phyloP scores from a whole-genome alignment of 2,888 invertebrate genomes.

The Agelastica alni region DNA sequence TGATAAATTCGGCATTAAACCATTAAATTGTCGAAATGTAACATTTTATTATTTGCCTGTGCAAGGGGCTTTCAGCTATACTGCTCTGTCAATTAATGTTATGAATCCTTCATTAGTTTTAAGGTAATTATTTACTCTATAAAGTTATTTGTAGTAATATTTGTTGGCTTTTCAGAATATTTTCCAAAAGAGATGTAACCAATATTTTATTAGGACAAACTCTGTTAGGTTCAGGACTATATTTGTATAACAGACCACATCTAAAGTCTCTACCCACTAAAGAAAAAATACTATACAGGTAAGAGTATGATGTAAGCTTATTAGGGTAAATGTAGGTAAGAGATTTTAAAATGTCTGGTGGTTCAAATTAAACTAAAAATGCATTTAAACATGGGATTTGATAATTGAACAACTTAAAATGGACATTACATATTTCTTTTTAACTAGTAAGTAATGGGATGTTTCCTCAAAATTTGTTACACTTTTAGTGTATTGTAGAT shows the following conservation, averaged over 20 bases:
- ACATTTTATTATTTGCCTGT: slow-evolving; percentile 76
- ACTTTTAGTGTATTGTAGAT: no score
- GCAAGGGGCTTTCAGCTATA: slow-evolving; percentile 76
- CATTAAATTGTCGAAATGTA: slow-evolving; percentile 72
- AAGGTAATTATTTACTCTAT: slow-evolving; percentile 58
- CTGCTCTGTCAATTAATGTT: slow-evolving; percentile 78
- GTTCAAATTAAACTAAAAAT: no score
- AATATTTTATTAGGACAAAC: slow-evolving; percentile 81
- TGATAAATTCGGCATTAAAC: slow-evolving; percentile 61
- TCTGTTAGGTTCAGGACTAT: slow-evolving; percentile 80
- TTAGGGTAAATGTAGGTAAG: no score
- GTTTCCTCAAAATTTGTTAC: no score
- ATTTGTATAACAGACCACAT: slow-evolving; percentile 81
- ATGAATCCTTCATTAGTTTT: slow-evolving; percentile 81
- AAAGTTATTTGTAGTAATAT: background rate
- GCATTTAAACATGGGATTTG: no score
- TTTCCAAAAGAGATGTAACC: slow-evolving; percentile 76
- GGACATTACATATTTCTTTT: no score
- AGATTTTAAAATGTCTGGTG: no score
- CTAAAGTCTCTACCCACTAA: slow-evolving; percentile 67
- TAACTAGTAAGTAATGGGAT: no score
- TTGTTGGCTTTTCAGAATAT: slow-evolving; percentile 65
- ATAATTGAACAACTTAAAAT: no score
- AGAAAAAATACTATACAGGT: slow-evolving; percentile 72
- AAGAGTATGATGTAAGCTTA: no score